A percentile compares a stretch with the other conserved stretches of the same genome.
Conservation (phyloP, 2,797 vertebrate genomes). For the Pterois miles region DNA sequence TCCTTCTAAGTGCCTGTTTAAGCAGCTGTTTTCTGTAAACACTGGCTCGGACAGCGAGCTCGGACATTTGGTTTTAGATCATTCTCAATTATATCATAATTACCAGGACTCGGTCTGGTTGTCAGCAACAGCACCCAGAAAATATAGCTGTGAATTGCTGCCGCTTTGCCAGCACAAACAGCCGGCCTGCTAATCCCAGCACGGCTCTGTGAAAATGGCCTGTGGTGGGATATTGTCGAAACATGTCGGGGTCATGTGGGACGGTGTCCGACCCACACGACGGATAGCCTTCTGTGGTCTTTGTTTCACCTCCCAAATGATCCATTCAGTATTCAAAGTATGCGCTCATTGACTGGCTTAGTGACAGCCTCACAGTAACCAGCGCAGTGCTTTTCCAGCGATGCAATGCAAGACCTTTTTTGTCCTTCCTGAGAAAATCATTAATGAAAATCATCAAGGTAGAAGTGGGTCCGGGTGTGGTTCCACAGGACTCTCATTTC, state of each 20-base stretch:
- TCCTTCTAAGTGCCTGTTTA: slow-evolving; percentile 76
- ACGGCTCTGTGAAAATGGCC: slow-evolving; percentile 65
- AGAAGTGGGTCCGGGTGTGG: slow-evolving; percentile 19
- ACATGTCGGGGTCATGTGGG: slow-evolving; percentile 62
- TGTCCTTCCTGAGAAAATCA: slow-evolving; percentile 35
- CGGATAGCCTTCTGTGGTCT: slow-evolving; percentile 31
- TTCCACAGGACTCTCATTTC: slow-evolving; percentile 13
- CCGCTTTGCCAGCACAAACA: slow-evolving; percentile 79
- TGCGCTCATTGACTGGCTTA: slow-evolving; percentile 6
- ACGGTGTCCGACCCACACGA: slow-evolving; percentile 41
- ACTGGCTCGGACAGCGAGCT: slow-evolving; percentile 50
- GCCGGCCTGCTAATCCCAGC: slow-evolving; percentile 76
- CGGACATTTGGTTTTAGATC: slow-evolving; percentile 72
- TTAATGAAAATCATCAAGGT: slow-evolving; percentile 37
- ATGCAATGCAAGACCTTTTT: slow-evolving; percentile 3
- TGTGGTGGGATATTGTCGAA: slow-evolving; percentile 67
- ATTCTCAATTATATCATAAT: slow-evolving; percentile 78
- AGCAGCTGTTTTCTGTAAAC: slow-evolving; percentile 83
- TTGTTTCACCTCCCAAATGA: slow-evolving; percentile 39
- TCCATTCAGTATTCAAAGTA: slow-evolving; percentile 15
- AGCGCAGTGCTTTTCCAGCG: not conserved
- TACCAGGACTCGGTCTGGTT: slow-evolving; percentile 62
- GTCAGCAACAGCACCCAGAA: slow-evolving; percentile 75
- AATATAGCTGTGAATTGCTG: slow-evolving; percentile 75
- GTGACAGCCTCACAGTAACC: slow-evolving; percentile 20